Conservation (phyloP, 1,140 invertebrate genomes). For the Meteorus sp. region DNA sequence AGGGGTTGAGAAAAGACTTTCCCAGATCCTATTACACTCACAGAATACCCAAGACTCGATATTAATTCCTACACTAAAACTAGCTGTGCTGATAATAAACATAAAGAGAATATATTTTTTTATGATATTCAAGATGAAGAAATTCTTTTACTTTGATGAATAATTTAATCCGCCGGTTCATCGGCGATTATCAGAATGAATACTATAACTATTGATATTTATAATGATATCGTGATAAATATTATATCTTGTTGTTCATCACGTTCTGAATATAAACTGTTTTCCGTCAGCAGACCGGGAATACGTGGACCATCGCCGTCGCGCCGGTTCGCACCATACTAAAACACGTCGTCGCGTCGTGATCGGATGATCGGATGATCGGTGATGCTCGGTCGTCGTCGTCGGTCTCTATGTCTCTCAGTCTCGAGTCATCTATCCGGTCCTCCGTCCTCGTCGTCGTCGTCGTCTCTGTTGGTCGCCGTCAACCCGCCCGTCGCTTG, state of each 20-base stretch:
- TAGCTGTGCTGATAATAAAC: too few species aligned
- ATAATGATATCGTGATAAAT: too few species aligned
- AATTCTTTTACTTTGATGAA: too few species aligned
- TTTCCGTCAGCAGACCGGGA: constrained; percentile 64
- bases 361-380: constrained; percentile 16
- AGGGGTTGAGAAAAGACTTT: too few species aligned
- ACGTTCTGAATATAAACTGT: constrained; percentile 16
- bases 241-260: neutral
- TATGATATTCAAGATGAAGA: too few species aligned
- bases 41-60: too few species aligned
- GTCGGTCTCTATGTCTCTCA: constrained; percentile 42
- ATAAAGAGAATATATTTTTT: too few species aligned
- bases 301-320: constrained; percentile 75
- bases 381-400: constrained; percentile 23
- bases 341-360: constrained; percentile 52
- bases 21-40: too few species aligned
- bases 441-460: constrained; percentile 29
- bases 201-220: too few species aligned
- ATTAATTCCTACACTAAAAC: too few species aligned
- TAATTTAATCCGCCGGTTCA: too few species aligned
- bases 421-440: constrained; percentile 22
- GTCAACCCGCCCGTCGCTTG: constrained; percentile 42
- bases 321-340: constrained; percentile 80
- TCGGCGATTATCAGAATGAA: too few species aligned
- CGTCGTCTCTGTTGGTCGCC: constrained; percentile 26